Evolutionary conservation across 2,888 invertebrate species (phyloP).

Genomic region (Kuschelorhynchus macadamiae): DNA sequence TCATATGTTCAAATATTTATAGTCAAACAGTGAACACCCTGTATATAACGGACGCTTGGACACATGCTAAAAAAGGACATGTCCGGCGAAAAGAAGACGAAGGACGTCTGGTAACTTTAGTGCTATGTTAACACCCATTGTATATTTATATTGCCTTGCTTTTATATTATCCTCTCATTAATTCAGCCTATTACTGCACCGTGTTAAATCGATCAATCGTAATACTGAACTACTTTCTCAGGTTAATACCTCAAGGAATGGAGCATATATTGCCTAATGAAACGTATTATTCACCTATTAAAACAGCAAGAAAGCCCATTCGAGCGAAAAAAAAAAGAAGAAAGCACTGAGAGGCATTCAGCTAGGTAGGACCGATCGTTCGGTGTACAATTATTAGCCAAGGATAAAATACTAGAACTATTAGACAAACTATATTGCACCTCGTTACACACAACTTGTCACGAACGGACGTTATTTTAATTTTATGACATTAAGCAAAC

Average conservation of each 20-base stretch:
- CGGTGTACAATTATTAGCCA: background rate
- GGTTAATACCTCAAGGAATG: background rate
- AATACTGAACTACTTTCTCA: background rate
- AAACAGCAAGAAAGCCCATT: background rate
- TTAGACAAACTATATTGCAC: slow-evolving; percentile 7
- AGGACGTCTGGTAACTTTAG: no score
- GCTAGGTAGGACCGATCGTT: background rate
- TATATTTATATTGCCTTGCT: no score
- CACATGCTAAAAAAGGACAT: no score
- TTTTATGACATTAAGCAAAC: slow-evolving; percentile 8
- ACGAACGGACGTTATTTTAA: slow-evolving; percentile 2
- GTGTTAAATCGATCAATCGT: background rate
- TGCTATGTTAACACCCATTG: no score
- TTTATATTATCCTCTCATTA: no score
- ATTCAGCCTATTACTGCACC: no score
- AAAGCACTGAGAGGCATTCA: background rate
- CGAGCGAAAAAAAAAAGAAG: background rate
- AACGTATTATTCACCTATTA: background rate
- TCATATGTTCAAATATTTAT: no score
- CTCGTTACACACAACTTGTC: slow-evolving; percentile 9
- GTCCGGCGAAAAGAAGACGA: no score
- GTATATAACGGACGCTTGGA: no score
- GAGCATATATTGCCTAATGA: no score
- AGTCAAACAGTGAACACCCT: no score
- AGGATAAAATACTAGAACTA: background rate